A percentile compares a stretch with the other conserved stretches of the same genome.
phyloP scores from a whole-genome alignment of 30 jellyfish, hydroid and myxozoan species.

The Clytia hemisphaerica region DNA sequence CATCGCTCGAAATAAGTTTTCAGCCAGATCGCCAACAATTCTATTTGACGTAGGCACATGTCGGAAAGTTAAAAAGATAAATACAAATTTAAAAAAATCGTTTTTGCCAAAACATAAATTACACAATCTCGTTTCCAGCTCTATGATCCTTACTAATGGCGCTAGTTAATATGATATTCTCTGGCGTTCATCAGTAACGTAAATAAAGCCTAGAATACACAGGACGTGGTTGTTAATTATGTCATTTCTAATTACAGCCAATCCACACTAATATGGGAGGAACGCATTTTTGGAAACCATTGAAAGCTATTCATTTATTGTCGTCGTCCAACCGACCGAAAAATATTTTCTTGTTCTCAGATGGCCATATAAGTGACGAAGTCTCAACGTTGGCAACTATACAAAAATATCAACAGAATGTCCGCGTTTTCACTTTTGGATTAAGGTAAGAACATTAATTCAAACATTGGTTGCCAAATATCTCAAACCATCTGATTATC shows the following conservation, averaged over 20 bases:
- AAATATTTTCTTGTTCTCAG: slow-evolving; percentile 62
- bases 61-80: no score
- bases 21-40: neutral
- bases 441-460: slow-evolving; percentile 23
- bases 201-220: no score
- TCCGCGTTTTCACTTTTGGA: slow-evolving; percentile 66
- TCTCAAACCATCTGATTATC: no score
- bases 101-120: no score
- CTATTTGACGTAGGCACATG: no score
- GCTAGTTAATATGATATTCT: no score
- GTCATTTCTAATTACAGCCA: neutral
- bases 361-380: slow-evolving; percentile 79
- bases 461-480: neutral
- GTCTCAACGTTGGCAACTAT: slow-evolving; percentile 45
- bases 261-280: slow-evolving; percentile 48
- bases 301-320: slow-evolving; percentile 28
- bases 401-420: neutral
- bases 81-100: no score
- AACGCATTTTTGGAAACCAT: slow-evolving; percentile 68
- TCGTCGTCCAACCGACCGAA: slow-evolving; percentile 37
- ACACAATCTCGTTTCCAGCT: no score
- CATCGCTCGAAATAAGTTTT: no score
- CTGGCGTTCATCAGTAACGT: no score
- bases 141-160: no score
- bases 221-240: no score